Evolutionary conservation across 2,113 vertebrate species (phyloP), one percentile per base, ranked within the genome.

Genomic region (Macquaria australasica): DNA sequence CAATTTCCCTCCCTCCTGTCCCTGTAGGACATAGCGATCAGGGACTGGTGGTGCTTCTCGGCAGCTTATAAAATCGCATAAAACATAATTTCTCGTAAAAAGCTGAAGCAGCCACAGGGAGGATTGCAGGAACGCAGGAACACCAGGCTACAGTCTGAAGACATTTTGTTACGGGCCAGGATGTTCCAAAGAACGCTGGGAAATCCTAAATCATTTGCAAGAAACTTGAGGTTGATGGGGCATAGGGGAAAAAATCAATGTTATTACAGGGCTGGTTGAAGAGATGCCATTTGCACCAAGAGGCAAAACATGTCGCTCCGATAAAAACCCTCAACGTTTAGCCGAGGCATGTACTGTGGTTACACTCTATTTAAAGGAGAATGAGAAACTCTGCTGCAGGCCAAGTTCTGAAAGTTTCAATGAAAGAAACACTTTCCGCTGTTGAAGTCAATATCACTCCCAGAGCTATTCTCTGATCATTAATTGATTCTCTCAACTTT

Each of bases 231-330:
- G 77, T 79, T 85, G 83, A 92, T 86, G 80, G 64, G 73, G 28
- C 71, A 82, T 48, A 15, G 25, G 39, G 18, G n/a, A 2, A 23
- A 48, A 87, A 86, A 90, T 89, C 89, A 85, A 89, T 91, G 74
- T 73, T 91, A 93, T 87, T 87, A 89, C 72, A 82, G 60, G 70
- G 45, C 58, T 67, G 78, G 50, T 81, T 89, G 76, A 85, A 56
- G 71, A 81, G 77, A 83, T 81, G 67, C 55, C 68, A 81, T 91
- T 88, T 87, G 34, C 37, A 64, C 87, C 73, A 41, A 55, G 73
- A 89, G 82, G 88, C 56, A 76, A 83, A 92, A 84, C 81, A 89
- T 55, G 76, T 51, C 31, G 0, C 31, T 58, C 8, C 60, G 81
- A 90, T 84, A 63, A 39, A 85, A 73, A 21, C 20, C 20, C 31